A percentile compares a stretch with the other conserved stretches of the same genome.
Conservation (phyloP, 2,113 vertebrate species). For the Dromaius novaehollandiae region DNA sequence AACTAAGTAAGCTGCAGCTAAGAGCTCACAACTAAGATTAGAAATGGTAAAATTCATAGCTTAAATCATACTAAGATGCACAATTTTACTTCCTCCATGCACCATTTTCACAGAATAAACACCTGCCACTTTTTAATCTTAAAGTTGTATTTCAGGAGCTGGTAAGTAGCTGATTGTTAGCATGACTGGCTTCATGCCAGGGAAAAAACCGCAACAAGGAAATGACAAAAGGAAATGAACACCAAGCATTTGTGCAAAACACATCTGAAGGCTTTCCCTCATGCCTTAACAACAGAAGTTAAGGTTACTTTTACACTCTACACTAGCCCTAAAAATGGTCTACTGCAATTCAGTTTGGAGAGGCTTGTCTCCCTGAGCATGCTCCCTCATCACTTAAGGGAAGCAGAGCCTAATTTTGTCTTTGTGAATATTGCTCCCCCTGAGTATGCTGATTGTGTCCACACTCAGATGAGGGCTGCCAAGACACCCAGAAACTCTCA, state of each 20-base stretch:
- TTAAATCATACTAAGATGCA: fast-evolving
- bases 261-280: neutral
- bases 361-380: fast-evolving
- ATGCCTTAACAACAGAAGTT: neutral
- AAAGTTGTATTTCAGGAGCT: fast-evolving
- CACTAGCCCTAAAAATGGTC: fast-evolving
- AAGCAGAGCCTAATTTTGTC: fast-evolving
- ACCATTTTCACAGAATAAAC: fast-evolving
- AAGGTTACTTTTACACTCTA: fast-evolving
- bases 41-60: fast-evolving
- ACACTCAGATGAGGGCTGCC: neutral
- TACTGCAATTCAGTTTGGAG: fast-evolving
- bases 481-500: neutral
- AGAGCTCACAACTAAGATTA: neutral
- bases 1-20: neutral
- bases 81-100: fast-evolving
- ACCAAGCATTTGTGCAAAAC: neutral
- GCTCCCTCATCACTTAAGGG: fast-evolving
- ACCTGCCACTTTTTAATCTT: fast-evolving
- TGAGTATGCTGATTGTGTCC: fast-evolving
- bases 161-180: fast-evolving
- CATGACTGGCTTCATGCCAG: neutral
- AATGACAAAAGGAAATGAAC: neutral
- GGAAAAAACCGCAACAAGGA: neutral
- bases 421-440: neutral